A percentile compares a stretch with the other conserved stretches of the same genome.
Evolutionary conservation across 2,113 vertebrate genomes (phyloP).

Genomic region (Synodontis membranacea): DNA sequence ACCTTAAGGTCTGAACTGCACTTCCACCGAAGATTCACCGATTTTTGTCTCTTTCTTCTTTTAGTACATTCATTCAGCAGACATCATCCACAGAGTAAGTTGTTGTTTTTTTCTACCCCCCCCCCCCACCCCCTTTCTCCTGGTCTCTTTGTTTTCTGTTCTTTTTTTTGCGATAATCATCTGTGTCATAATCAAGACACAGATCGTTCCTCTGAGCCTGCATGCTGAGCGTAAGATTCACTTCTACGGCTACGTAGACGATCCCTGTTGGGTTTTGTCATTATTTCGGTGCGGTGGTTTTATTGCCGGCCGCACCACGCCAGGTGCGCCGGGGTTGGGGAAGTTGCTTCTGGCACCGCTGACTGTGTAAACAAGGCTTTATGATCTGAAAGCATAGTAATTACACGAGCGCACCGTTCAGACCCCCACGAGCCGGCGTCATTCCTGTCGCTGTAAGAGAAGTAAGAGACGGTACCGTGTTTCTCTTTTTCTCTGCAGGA

Average conservation of each 20-base stretch:
- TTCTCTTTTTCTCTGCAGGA: slow-evolving; percentile 73
- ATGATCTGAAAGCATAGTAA: background rate
- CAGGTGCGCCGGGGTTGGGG: background rate
- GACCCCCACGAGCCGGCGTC: background rate
- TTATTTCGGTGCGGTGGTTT: slow-evolving; percentile 13
- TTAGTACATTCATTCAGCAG: slow-evolving; percentile 98
- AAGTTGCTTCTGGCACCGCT: slow-evolving; percentile 17
- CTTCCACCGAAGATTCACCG: background rate
- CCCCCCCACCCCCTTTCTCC: background rate
- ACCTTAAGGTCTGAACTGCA: background rate
- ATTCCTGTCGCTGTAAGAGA: background rate
- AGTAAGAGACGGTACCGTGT: background rate
- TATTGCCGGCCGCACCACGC: slow-evolving; percentile 2
- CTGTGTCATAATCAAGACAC: too few species aligned
- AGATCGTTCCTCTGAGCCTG: background rate
- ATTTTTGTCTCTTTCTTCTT: slow-evolving; percentile 52
- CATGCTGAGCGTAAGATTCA: background rate
- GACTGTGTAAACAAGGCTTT: slow-evolving; percentile 32
- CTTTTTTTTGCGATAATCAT: background rate
- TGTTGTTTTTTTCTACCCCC: background rate
- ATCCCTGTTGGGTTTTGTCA: slow-evolving; percentile 19
- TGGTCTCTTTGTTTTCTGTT: background rate
- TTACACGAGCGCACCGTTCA: background rate
- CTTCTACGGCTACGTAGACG: background rate
- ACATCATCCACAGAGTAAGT: slow-evolving; percentile 98